Evolutionary conservation across 2,113 vertebrate genomes (phyloP).

Genomic region (Engystomops pustulosus): DNA sequence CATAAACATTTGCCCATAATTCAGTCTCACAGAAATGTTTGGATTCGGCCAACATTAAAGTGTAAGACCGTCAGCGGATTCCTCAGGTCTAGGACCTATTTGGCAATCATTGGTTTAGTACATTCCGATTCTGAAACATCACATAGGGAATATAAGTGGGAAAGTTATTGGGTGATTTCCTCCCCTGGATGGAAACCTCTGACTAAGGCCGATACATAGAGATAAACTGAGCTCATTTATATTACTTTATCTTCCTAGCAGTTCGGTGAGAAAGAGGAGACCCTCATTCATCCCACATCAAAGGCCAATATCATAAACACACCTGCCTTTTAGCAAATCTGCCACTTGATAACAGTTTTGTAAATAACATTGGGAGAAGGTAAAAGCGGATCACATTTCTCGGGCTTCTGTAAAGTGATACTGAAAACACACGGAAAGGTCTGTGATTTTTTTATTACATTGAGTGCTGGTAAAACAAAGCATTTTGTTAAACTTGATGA

Average conservation of each 20-base stretch:
- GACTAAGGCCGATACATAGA: background rate
- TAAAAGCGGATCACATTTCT: constrained; percentile 43
- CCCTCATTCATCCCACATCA: constrained; percentile 26
- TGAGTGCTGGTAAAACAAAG: constrained; percentile 27
- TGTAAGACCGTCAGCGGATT: no score
- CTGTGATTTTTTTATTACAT: constrained; percentile 9
- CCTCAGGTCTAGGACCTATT: background rate
- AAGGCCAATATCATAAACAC: constrained; percentile 6
- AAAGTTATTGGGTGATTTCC: background rate
- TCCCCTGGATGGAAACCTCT: background rate
- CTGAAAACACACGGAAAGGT: constrained; percentile 19
- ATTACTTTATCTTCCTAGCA: constrained; percentile 30
- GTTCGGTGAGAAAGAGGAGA: constrained; percentile 12
- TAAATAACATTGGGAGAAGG: constrained; percentile 28
- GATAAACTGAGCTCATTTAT: constrained; percentile 26
- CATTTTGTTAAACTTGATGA: constrained; percentile 2
- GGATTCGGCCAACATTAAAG: no score
- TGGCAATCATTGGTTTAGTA: background rate
- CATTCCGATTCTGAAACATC: background rate
- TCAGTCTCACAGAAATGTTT: no score
- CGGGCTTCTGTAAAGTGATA: constrained; percentile 27
- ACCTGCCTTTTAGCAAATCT: constrained; percentile 41
- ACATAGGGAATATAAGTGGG: background rate
- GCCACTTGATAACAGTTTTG: constrained; percentile 24
- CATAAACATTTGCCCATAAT: no score